Percentiles rank a stretch among this genome's conserved stretches.
These are phyloP conservation scores for Stichodactyla mertensii DNA, from an alignment of 64 coral and sea anemone genomes.

Conservation along the genomic window DNA sequence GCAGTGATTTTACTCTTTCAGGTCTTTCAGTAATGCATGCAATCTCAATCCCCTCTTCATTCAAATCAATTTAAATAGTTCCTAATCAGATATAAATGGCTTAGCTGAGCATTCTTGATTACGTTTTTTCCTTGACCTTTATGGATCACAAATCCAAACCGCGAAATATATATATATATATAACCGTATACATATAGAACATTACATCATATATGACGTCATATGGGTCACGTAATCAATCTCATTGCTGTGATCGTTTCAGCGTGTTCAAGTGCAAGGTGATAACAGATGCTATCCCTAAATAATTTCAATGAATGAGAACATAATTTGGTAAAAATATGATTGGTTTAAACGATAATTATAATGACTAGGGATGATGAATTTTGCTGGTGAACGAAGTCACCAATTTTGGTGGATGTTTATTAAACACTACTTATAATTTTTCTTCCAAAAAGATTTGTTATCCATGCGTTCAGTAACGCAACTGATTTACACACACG, in stretches of 20 bases:
- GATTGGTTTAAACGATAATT: too few relatives aligned
- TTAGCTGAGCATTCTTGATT: not conserved
- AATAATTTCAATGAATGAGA: not conserved
- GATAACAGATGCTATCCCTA: not conserved
- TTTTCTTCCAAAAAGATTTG: too few relatives aligned
- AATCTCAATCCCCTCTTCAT: not conserved
- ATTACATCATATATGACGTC: slow-evolving; percentile 1
- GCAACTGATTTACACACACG: too few relatives aligned
- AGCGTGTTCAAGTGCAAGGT: not conserved
- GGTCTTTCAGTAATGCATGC: not conserved
- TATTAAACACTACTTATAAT: too few relatives aligned
- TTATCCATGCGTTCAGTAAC: too few relatives aligned
- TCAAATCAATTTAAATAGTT: too few relatives aligned
- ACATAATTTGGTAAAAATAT: not conserved
- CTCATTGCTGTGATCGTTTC: not conserved
- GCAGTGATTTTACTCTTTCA: too few relatives aligned
- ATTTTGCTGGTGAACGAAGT: too few relatives aligned
- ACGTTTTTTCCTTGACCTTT: not conserved
- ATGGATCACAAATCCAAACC: not conserved
- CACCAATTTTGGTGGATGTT: too few relatives aligned
- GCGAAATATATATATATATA: not conserved
- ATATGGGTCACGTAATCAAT: not conserved
- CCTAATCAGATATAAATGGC: not conserved
- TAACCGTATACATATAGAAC: not conserved
- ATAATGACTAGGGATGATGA: too few relatives aligned